Percentiles rank a stretch among this genome's conserved stretches.
Evolutionary conservation across 2,797 vertebrate genomes (phyloP).

Genomic region (Eospalax fontanierii): DNA sequence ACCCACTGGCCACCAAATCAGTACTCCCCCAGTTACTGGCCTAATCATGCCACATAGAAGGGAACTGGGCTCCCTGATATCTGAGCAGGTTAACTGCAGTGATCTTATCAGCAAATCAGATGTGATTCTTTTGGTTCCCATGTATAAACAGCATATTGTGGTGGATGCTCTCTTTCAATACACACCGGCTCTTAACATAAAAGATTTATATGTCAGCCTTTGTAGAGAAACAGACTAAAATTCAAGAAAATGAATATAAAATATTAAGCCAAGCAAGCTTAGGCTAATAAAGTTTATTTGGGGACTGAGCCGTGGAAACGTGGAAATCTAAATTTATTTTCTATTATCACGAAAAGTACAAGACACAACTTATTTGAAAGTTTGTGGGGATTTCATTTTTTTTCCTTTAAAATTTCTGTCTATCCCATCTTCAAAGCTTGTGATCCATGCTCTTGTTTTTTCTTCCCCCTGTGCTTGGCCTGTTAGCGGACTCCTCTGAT

Average conservation of each 20-base stretch:
- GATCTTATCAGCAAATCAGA: neutral
- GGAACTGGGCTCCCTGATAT: neutral
- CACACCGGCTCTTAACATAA: neutral
- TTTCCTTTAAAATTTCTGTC: conserved; percentile 79
- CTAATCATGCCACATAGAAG: neutral
- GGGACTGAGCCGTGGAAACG: conserved; percentile 27
- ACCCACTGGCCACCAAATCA: neutral
- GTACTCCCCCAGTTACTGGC: neutral
- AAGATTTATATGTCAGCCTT: neutral
- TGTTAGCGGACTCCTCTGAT: conserved; percentile 99
- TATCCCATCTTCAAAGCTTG: conserved; percentile 87
- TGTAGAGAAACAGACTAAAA: neutral
- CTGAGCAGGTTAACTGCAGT: neutral
- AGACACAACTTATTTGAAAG: conserved; percentile 44
- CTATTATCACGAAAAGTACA: conserved; percentile 17
- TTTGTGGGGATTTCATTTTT: conserved; percentile 62
- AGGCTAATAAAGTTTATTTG: conserved; percentile 44
- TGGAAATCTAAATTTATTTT: conserved; percentile 34
- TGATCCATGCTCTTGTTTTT: conserved; percentile 93
- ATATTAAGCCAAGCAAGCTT: conserved; percentile 36
- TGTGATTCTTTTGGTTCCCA: neutral
- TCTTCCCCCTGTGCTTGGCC: conserved; percentile 93
- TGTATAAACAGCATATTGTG: neutral
- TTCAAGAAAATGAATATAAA: conserved; percentile 58
- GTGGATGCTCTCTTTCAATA: neutral